Evolutionary conservation across 2,888 invertebrate species (phyloP).

Genomic region (Trichogramma evanescens): DNA sequence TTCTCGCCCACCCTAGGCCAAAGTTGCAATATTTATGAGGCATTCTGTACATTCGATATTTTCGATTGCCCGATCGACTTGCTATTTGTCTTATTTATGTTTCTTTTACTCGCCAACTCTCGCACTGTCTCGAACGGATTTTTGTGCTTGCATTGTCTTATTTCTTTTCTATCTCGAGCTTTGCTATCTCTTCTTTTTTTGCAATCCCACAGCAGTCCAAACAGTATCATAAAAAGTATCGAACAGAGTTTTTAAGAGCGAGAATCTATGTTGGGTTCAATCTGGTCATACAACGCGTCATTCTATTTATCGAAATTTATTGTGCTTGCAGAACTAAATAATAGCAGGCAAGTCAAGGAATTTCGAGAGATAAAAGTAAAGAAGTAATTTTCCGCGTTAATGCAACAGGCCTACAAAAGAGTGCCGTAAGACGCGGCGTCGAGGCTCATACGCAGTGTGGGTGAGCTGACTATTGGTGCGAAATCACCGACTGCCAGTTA

Average conservation of each 20-base stretch:
- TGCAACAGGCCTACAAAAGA: conserved; percentile 23
- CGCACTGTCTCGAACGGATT: background rate
- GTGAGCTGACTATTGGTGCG: background rate
- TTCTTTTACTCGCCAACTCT: conserved; percentile 34
- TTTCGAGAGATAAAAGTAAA: conserved; percentile 19
- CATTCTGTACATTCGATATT: conserved; percentile 47
- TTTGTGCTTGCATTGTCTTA: background rate
- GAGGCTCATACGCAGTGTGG: no score
- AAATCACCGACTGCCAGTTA: conserved; percentile 35
- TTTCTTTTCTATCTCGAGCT: background rate
- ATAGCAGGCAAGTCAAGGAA: background rate
- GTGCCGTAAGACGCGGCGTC: no score
- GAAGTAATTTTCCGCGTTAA: conserved; percentile 39
- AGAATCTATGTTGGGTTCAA: background rate
- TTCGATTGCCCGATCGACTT: conserved; percentile 44
- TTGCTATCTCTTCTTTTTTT: no score
- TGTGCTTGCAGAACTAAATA: background rate
- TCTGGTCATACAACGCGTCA: background rate
- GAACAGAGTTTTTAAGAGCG: no score
- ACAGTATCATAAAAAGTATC: no score
- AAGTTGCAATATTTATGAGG: conserved; percentile 38
- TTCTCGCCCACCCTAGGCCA: conserved; percentile 31
- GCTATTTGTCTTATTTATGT: conserved; percentile 48
- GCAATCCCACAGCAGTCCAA: no score
- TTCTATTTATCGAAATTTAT: no score